phyloP scores from a whole-genome alignment of 2,888 invertebrate genomes.

The Callyntrura guangdongensis region DNA sequence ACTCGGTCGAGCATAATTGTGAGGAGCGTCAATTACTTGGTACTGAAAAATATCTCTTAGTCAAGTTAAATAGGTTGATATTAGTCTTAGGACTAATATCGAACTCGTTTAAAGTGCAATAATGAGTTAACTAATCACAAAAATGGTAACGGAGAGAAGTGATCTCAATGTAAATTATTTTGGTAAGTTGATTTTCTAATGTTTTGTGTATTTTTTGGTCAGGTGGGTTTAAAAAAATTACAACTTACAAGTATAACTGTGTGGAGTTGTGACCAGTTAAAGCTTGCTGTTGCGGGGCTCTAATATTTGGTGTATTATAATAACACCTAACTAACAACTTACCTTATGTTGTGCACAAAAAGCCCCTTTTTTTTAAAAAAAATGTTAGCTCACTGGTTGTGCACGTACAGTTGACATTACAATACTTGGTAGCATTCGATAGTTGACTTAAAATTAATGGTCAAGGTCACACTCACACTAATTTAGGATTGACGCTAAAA shows the following conservation, averaged over 20 bases:
- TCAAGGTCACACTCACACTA: too few species aligned
- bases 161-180: slow-evolving; percentile 67
- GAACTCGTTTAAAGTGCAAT: slow-evolving; percentile 21
- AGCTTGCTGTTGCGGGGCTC: too few species aligned
- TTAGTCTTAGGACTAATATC: slow-evolving; percentile 57
- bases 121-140: slow-evolving; percentile 59
- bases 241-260: background rate
- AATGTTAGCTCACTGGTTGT: too few species aligned
- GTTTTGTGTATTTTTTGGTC: background rate
- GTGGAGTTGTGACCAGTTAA: background rate
- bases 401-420: too few species aligned
- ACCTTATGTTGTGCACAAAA: too few species aligned
- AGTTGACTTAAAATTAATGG: too few species aligned
- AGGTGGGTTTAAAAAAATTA: too few species aligned
- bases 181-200: slow-evolving; percentile 61
- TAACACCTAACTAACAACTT: too few species aligned
- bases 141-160: slow-evolving; percentile 48
- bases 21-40: slow-evolving; percentile 22
- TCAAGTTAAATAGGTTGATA: slow-evolving; percentile 25
- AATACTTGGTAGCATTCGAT: too few species aligned
- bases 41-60: slow-evolving; percentile 11
- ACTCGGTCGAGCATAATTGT: background rate
- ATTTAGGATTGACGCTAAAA: too few species aligned
- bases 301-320: too few species aligned
- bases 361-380: background rate